Evolutionary conservation across 2,888 invertebrate genomes (phyloP).

Genomic region (Cephus rjabovi): DNA sequence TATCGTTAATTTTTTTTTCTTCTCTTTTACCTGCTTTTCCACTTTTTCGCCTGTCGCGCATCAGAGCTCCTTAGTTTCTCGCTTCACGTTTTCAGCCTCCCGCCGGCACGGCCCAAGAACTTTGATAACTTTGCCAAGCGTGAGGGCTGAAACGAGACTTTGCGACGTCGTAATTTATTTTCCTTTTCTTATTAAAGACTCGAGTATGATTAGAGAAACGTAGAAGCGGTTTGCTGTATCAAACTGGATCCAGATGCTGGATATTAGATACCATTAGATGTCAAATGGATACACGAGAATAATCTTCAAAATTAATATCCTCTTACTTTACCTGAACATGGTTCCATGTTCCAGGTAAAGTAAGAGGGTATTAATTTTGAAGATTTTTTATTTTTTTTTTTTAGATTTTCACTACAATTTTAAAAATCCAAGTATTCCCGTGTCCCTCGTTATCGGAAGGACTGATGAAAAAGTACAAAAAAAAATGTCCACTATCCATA

Average conservation of each 20-base stretch:
- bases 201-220: neutral
- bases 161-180: slow-evolving; percentile 19
- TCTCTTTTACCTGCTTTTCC: neutral
- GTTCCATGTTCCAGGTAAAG: no score
- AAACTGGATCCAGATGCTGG: no score
- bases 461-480: neutral
- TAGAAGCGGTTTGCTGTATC: neutral
- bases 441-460: neutral
- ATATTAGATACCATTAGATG: neutral
- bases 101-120: neutral
- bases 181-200: slow-evolving; percentile 18
- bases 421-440: neutral
- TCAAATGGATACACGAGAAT: neutral
- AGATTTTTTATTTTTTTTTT: neutral
- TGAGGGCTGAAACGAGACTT: slow-evolving; percentile 6
- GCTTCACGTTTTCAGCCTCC: neutral
- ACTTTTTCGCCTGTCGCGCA: neutral
- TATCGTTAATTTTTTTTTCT: slow-evolving; percentile 14
- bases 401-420: neutral
- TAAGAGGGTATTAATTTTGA: no score
- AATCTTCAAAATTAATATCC: neutral
- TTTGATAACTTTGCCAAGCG: neutral
- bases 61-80: neutral
- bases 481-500: neutral
- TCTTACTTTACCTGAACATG: no score